Conservation (phyloP, 2,888 invertebrate species). For the Scrobipalpa atriplicella region DNA sequence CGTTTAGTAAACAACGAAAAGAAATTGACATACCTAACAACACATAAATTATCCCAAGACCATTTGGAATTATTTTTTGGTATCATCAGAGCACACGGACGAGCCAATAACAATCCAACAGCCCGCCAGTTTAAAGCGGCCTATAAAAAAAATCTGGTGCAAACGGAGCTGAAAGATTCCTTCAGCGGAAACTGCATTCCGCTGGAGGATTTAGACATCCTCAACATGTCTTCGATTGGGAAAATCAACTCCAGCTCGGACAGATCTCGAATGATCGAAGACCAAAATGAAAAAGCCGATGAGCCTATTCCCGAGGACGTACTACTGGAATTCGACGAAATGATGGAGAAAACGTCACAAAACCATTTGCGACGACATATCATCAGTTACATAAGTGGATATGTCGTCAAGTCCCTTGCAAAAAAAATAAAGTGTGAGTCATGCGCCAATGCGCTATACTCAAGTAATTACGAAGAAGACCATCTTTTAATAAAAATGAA, state of each 20-base stretch:
- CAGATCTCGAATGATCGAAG: background rate
- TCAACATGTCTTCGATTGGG: background rate
- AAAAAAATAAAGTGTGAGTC: background rate
- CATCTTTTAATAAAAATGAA: background rate
- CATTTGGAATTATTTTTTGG: slow-evolving; percentile 36
- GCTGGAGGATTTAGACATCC: slow-evolving; percentile 23
- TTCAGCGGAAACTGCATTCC: slow-evolving; percentile 31
- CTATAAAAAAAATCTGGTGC: slow-evolving; percentile 28
- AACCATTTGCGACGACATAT: background rate
- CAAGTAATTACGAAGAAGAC: background rate
- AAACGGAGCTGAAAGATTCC: slow-evolving; percentile 29
- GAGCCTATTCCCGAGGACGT: background rate
- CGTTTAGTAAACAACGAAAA: background rate
- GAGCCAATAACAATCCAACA: slow-evolving; percentile 35
- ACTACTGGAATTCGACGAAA: background rate
- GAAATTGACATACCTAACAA: slow-evolving; percentile 9
- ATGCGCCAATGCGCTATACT: background rate
- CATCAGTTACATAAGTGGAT: background rate
- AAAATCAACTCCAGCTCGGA: background rate
- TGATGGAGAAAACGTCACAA: background rate
- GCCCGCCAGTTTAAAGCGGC: slow-evolving; percentile 28
- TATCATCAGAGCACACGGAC: slow-evolving; percentile 33
- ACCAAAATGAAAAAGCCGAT: background rate
- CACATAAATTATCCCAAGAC: slow-evolving; percentile 34
- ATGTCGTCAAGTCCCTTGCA: background rate